Conservation (phyloP, 2,888 invertebrate genomes). For the Malachius bipustulatus region DNA sequence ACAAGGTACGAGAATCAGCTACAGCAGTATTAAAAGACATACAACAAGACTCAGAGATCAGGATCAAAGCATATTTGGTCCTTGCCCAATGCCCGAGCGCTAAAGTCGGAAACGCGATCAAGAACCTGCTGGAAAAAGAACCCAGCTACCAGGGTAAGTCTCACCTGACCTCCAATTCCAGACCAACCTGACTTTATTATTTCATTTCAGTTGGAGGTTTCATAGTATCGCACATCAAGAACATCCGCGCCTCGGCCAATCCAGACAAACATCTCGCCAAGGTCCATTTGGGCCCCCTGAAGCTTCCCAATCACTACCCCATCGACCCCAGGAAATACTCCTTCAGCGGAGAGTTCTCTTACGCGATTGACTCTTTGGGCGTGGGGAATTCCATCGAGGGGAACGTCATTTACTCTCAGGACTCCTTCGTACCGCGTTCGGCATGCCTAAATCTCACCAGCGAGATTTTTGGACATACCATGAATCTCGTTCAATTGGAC, state of each 20-base stretch:
- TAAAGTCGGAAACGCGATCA: conserved; percentile 56
- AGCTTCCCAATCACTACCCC: conserved; percentile 45
- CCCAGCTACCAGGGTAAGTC: conserved; percentile 58
- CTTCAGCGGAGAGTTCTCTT: conserved; percentile 63
- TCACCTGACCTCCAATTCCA: too few relatives aligned
- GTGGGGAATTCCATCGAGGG: conserved; percentile 55
- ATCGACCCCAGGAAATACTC: conserved; percentile 73
- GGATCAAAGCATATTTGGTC: conserved; percentile 75
- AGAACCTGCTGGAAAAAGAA: conserved; percentile 60
- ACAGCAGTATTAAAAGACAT: conserved; percentile 55
- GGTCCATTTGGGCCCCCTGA: conserved; percentile 41
- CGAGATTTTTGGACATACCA: conserved; percentile 64
- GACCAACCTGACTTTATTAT: too few relatives aligned
- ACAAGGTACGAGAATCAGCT: conserved; percentile 40
- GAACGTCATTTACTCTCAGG: conserved; percentile 72
- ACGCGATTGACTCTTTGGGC: conserved; percentile 57
- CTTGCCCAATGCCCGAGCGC: conserved; percentile 63
- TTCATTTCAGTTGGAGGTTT: conserved; percentile 62
- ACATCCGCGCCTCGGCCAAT: conserved; percentile 65
- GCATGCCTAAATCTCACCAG: conserved; percentile 60
- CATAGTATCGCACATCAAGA: conserved; percentile 68
- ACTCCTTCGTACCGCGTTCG: conserved; percentile 67
- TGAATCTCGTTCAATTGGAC: conserved; percentile 66
- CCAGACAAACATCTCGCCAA: conserved; percentile 56
- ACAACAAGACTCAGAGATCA: conserved; percentile 73